phyloP scores from a whole-genome alignment of 2,888 invertebrate genomes.

The Alcis repandata region DNA sequence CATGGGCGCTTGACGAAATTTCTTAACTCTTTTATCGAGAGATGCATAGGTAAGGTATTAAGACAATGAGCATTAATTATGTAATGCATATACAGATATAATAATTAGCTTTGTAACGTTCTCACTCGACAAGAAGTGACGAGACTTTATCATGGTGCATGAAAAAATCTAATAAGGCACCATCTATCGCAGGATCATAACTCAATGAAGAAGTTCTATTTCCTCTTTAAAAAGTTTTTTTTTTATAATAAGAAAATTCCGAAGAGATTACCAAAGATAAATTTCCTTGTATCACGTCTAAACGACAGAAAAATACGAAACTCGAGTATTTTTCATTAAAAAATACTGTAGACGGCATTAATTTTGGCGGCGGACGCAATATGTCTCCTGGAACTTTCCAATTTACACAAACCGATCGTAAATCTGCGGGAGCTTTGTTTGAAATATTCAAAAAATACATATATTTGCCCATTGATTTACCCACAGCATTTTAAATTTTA shows the following conservation, averaged over 20 bases:
- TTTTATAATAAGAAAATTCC: conserved; percentile 1
- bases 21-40: no score
- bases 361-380: conserved; percentile 61
- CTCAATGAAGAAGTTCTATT: no score
- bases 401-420: conserved; percentile 77
- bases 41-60: no score
- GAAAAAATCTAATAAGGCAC: no score
- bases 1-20: no score
- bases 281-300: conserved; percentile 43
- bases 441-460: conserved; percentile 43
- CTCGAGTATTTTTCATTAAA: conserved; percentile 46
- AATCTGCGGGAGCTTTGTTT: conserved; percentile 73
- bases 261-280: conserved; percentile 13
- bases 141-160: no score
- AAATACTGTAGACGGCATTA: conserved; percentile 40
- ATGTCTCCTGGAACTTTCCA: conserved; percentile 75
- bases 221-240: background rate
- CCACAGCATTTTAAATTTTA: background rate
- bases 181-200: no score
- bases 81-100: no score
- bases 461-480: conserved; percentile 38
- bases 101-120: no score
- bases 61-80: no score
- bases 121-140: no score
- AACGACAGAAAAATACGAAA: conserved; percentile 44